These are phyloP conservation scores for Chauna torquata DNA, from an alignment of 2,113 vertebrate species.

Conservation along the genomic window DNA sequence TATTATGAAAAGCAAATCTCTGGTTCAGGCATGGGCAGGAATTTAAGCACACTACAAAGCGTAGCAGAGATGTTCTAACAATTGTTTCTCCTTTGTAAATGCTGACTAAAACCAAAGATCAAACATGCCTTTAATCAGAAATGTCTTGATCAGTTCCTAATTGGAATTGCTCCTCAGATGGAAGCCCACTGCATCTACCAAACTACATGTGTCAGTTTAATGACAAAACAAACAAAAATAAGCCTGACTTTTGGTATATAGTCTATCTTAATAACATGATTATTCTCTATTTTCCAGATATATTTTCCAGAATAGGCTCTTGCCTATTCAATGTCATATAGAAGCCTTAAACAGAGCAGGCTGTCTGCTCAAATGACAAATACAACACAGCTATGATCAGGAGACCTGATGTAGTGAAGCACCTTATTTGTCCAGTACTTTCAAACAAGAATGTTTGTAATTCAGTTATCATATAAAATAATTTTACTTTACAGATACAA, in stretches of 20 bases:
- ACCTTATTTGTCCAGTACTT: not conserved
- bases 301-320: no score
- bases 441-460: not conserved
- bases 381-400: not conserved
- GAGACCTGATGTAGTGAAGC: not conserved
- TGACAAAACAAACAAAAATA: not conserved
- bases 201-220: not conserved
- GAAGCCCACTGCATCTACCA: not conserved
- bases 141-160: not conserved
- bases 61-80: not conserved
- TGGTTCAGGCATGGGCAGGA: not conserved
- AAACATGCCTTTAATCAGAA: slow-evolving; percentile 1
- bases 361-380: not conserved
- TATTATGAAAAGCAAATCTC: not conserved
- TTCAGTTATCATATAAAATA: not conserved
- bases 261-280: not conserved
- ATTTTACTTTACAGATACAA: not conserved
- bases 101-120: not conserved
- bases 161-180: not conserved
- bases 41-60: not conserved
- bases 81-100: not conserved
- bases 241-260: not conserved
- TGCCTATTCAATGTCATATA: not conserved
- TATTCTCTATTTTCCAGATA: not conserved
- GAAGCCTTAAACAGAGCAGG: not conserved